Evolutionary conservation across 2,797 vertebrate genomes (phyloP).

Genomic region (Bovichtus variegatus): DNA sequence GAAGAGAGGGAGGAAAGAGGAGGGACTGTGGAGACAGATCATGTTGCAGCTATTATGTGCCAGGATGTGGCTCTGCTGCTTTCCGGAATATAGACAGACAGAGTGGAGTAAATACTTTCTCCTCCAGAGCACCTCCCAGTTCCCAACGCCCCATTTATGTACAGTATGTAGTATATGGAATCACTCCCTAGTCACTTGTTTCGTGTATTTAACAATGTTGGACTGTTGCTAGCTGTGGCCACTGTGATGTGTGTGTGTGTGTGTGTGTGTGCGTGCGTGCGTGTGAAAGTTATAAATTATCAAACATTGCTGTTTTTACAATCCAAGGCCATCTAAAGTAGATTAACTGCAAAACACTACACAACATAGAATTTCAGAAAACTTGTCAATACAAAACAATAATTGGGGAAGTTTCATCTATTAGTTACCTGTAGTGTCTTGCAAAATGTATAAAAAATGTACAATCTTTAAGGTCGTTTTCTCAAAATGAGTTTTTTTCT

Average conservation of each 20-base stretch:
- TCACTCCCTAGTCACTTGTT: slow-evolving; percentile 27
- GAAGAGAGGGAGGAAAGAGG: slow-evolving; percentile 27
- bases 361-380: too few species aligned
- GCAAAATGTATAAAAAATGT: too few species aligned
- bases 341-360: background rate
- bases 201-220: slow-evolving; percentile 24
- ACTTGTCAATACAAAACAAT: too few species aligned
- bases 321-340: background rate
- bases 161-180: too few species aligned
- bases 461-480: too few species aligned
- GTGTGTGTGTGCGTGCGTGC: too few species aligned
- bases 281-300: too few species aligned
- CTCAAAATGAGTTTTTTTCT: too few species aligned
- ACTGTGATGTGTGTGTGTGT: background rate
- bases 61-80: slow-evolving; percentile 25
- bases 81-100: slow-evolving; percentile 13
- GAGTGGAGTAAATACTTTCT: slow-evolving; percentile 24
- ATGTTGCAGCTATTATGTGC: slow-evolving; percentile 41
- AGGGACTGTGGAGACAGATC: slow-evolving; percentile 35
- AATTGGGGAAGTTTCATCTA: too few species aligned
- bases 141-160: background rate
- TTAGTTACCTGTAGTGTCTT: too few species aligned
- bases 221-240: background rate
- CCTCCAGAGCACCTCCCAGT: background rate
- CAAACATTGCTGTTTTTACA: background rate